phyloP scores from a whole-genome alignment of 2,888 invertebrate species.

The Mythimna albipuncta region DNA sequence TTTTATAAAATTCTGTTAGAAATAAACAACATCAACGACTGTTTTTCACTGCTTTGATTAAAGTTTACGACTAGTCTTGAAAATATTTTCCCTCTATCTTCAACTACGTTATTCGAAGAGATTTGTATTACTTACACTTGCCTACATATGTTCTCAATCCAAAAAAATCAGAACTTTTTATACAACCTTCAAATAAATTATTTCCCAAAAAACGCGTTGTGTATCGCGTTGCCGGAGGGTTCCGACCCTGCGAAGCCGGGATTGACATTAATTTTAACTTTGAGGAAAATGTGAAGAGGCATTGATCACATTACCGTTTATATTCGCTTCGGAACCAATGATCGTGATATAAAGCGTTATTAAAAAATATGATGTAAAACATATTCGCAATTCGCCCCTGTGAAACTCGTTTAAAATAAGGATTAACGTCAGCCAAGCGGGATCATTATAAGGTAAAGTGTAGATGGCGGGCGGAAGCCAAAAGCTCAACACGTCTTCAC shows the following conservation, averaged over 20 bases:
- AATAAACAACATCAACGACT: conserved; percentile 8
- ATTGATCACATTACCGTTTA: conserved; percentile 51
- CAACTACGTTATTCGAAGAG: conserved; percentile 3
- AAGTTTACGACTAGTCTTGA: not conserved
- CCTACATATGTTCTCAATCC: conserved; percentile 8
- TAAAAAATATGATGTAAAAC: conserved; percentile 15
- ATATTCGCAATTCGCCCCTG: conserved; percentile 17
- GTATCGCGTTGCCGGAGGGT: conserved; percentile 58
- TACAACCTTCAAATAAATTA: conserved; percentile 24
- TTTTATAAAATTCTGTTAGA: conserved; percentile 15
- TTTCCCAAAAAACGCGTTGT: conserved; percentile 38
- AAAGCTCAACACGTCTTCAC: not conserved
- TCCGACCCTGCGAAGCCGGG: conserved; percentile 70
- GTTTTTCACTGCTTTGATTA: conserved; percentile 9
- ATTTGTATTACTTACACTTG: conserved; percentile 2
- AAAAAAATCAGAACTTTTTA: conserved; percentile 7
- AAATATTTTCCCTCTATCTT: conserved; percentile 13
- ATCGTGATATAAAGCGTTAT: conserved; percentile 31
- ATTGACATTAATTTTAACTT: conserved; percentile 72
- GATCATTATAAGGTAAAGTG: conserved; percentile 46
- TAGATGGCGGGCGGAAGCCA: conserved; percentile 17
- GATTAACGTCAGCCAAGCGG: conserved; percentile 41
- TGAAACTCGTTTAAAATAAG: conserved; percentile 40
- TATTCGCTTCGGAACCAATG: conserved; percentile 36
- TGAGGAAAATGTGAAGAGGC: conserved; percentile 47